Percentiles rank a stretch among this genome's conserved stretches.
Conservation (phyloP, 1,140 invertebrate species). For the Chironomus striatipennis region DNA sequence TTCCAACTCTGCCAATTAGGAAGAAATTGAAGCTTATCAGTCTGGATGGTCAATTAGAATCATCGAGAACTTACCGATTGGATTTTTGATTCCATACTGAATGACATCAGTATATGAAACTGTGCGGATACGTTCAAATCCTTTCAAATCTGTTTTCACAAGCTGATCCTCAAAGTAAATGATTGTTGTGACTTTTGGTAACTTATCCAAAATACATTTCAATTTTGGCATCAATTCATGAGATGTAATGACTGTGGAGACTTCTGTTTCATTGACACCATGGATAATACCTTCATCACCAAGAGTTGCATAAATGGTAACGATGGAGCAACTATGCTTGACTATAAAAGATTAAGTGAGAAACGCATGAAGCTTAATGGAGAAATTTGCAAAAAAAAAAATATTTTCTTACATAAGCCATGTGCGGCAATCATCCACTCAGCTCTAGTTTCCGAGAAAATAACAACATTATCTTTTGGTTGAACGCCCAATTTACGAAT, state of each 20-base stretch:
- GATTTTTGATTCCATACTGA: constrained; percentile 39
- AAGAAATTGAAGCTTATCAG: no score
- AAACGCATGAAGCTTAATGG: background rate
- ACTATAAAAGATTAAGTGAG: constrained; percentile 40
- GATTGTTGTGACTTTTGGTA: constrained; percentile 64
- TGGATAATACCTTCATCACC: constrained; percentile 94
- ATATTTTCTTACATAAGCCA: constrained; percentile 57
- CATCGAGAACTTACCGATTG: constrained; percentile 32
- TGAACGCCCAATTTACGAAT: constrained; percentile 58
- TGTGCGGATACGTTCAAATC: constrained; percentile 59
- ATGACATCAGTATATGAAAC: constrained; percentile 53
- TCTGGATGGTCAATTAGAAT: no score
- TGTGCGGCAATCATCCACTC: constrained; percentile 96
- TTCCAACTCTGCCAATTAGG: background rate
- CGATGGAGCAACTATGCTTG: constrained; percentile 86
- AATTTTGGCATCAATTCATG: constrained; percentile 85
- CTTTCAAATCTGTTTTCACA: constrained; percentile 55
- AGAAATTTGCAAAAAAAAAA: background rate
- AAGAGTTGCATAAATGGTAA: constrained; percentile 94
- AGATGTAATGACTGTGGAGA: constrained; percentile 79
- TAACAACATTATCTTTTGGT: constrained; percentile 67
- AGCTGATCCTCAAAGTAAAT: constrained; percentile 87
- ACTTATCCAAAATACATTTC: constrained; percentile 60
- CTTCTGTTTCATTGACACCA: constrained; percentile 93
- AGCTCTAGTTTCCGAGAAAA: constrained; percentile 93